Evolutionary conservation across 2,888 invertebrate species (phyloP), one percentile per base, ranked within the genome.

Genomic region (Nycteola revayana): DNA sequence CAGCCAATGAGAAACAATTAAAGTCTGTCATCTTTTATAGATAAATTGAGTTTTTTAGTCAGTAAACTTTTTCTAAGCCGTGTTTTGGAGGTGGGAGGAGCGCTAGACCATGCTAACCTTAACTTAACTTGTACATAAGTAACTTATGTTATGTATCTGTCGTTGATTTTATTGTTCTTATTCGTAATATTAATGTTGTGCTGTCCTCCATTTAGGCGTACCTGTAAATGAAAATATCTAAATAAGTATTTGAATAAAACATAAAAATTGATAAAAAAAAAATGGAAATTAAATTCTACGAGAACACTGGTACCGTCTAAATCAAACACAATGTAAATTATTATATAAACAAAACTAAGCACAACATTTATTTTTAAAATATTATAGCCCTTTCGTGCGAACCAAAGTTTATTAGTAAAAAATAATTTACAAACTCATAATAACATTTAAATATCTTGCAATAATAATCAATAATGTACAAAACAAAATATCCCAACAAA

Each of bases 131-230:
- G 77, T 77, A 82, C 71, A 67, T 69, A 71, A 66, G 60, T 64
- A 66, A 60, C 55, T 59, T 65, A 62, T 72, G 66, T 70, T 68
- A 63, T 68, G 72, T 60, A 62, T 58, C 60, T 62, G 62, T 75
- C 62, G 61, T 63, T 69, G 65, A 68, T 59, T 60, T 60, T 71
- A 62, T 74, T 73, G 65, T 74, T 76, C 67, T 70, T 67, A 66
- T 55, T 60, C 59, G 45, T 56, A 53, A n/a, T 60, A 50, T 57
- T 42, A 39, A 38, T 53, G 46, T 56, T 66, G 70, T 69, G 66
- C 56, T 65, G 65, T 68, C 60, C 66, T 71, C 69, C 59, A 61
- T 69, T 80, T 85, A 87, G 55, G 79, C 86, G 72, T 84, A 86
- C 75, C 86, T 87, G 84, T 28, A 77, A 80, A 41, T 40, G 14